These are phyloP conservation scores for Nasonia oneida DNA, from an alignment of 2,888 invertebrate genomes.

Conservation along the genomic window DNA sequence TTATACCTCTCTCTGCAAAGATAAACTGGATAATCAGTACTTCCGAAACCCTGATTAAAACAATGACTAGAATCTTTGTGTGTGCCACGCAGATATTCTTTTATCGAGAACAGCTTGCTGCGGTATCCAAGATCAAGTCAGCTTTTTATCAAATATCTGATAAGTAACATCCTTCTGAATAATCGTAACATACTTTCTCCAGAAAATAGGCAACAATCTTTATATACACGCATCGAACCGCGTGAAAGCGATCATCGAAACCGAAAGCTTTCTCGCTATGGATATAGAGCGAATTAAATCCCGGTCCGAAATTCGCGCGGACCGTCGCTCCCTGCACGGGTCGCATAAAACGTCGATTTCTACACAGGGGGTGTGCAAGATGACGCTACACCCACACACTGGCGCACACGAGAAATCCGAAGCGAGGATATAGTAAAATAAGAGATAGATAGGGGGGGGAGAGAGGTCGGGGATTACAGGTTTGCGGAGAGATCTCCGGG, in stretches of 20 bases:
- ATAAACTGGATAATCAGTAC: no score
- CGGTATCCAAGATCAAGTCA: no score
- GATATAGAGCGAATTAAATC: conserved; percentile 29
- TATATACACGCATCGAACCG: conserved; percentile 2
- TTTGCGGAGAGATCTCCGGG: conserved; percentile 76
- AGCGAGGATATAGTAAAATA: conserved; percentile 1
- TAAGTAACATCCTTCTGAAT: no score
- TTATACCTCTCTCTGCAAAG: no score
- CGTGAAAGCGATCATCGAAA: conserved; percentile 20
- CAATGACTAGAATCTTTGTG: no score
- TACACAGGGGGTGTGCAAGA: conserved; percentile 38
- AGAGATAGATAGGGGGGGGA: conserved; percentile 18
- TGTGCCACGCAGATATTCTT: no score
- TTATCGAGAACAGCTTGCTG: no score
- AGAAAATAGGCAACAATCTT: background rate
- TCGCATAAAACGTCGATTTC: conserved; percentile 44
- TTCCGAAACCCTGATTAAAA: no score
- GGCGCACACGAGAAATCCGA: conserved; percentile 27
- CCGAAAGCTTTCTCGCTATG: background rate
- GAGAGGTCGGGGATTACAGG: conserved; percentile 76
- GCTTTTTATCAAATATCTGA: no score
- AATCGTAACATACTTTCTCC: no score
- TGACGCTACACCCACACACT: conserved; percentile 18
- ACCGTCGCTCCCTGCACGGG: background rate
- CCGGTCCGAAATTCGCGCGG: conserved; percentile 24